Base-by-base conservation (phyloP, 2,888 invertebrate species). In the Drosophila putrida region DNA sequence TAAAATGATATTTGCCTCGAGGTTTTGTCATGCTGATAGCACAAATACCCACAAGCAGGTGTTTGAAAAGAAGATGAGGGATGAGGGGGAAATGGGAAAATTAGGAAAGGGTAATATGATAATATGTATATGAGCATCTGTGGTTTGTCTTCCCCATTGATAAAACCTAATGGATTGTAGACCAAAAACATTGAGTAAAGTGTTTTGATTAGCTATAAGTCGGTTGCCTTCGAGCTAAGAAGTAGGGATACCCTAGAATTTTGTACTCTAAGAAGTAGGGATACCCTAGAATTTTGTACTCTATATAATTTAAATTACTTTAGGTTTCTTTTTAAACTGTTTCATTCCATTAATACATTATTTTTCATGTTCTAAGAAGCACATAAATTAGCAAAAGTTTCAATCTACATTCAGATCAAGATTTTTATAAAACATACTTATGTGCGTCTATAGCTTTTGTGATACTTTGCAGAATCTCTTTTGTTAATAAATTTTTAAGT, bases 1-100 rank as follows among this genome's bases (percentile, higher is more conserved):
- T 75, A 55, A 64, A 80, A 78, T 66, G 62, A 44, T 65, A 75
- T 75, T 73, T 81, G 77, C 68, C 61, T 44, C 25, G 49, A 67
- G 67, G 68, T 72, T 71, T 68, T 83, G 55, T 36, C 65, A 51
- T 15, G 53, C 54, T 46, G 62, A 55, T 49, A 50, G 27, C 27
- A 49, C 31, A 61, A 50, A 51, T 28, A 46, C 13, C 4, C 0
- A 38, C 44, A 47, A 38, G 35, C 39, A 53, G 55, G 46, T 61
- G 44, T 41, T 27, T 51, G 6, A 54, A 10, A 27, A 4, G n/a
- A 33, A 15, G n/a, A 3, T 20, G 4, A 28, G 11, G 6, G n/a
- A 3, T 20, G 4, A 28, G 11, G 6, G 13, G 9, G 28, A 15
- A 35, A 11, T 28, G 28, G 4, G 5, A 25, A 27, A 27, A 36